phyloP scores from a whole-genome alignment of 2,113 vertebrate genomes.

The Clarias magur region DNA sequence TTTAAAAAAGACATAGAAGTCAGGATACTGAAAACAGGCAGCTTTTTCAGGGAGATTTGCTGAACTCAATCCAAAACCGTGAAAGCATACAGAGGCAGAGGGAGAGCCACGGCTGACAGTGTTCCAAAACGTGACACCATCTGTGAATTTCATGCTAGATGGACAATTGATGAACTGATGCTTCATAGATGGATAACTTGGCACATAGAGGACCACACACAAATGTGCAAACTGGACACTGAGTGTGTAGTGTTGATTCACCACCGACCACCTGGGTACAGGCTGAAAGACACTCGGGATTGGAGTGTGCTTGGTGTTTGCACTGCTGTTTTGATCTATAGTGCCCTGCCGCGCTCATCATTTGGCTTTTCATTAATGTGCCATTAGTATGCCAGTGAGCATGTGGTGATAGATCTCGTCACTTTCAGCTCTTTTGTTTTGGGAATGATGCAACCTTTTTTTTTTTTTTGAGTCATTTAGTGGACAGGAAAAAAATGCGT shows the following conservation, averaged over 20 bases:
- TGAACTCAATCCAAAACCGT: conserved; percentile 28
- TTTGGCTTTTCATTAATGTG: conserved; percentile 29
- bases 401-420: conserved; percentile 2
- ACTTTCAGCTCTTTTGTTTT: conserved; percentile 37
- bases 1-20: conserved; percentile 51
- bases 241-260: conserved; percentile 25
- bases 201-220: conserved; percentile 43
- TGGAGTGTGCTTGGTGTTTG: conserved; percentile 34
- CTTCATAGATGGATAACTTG: conserved; percentile 14
- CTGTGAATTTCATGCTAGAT: conserved; percentile 35
- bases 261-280: conserved; percentile 41
- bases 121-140: conserved; percentile 27
- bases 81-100: conserved; percentile 12
- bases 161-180: conserved; percentile 29
- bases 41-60: conserved; percentile 24
- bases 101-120: conserved; percentile 11
- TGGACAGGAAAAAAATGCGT: conserved; percentile 41
- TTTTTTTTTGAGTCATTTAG: conserved; percentile 21
- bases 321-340: background rate
- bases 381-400: conserved; percentile 52
- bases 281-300: conserved; percentile 31
- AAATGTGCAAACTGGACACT: conserved; percentile 30
- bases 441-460: conserved; percentile 32
- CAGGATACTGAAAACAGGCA: conserved; percentile 39
- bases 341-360: conserved; percentile 20